Base-by-base conservation (phyloP, 2,113 vertebrate species). In the Salminus brasiliensis region DNA sequence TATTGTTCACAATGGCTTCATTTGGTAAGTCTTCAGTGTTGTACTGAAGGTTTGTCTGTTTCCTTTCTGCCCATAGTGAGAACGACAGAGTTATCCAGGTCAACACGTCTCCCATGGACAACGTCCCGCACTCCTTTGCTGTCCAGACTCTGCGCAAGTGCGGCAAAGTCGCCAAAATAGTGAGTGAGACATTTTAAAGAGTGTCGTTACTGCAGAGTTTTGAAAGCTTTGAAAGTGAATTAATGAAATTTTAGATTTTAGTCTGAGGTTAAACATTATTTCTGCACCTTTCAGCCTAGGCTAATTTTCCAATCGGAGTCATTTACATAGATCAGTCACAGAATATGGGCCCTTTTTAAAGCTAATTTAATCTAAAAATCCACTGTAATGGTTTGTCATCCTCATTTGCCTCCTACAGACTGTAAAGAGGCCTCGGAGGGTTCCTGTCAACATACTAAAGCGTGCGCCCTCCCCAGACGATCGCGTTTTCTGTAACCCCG, bases 141-240 rank as follows among this genome's bases (percentile, higher is more conserved):
- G 97, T 99, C 0, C 94, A 98, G 34, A 97, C 97, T 60, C 94
- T 99, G 83, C 94, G 97, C 78, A 99, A 98, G 85, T 98, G 97
- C 79, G 98, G 98, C 45, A 99, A 98, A 95, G 90, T 96, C 0
- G 97, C 98, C 27, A 95, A 95, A 85, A 96, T 99, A 69, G 98
- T 99, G 90, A 95, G 98, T 96, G 1, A 8, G 21, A 21, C 4
- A 12, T 21, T 15, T 47, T 47, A 15, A 47, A 16, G 47, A 4
- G 15, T 49, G 47, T 49, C 13, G 2, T 1, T 21, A 12, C 21
- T 39, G 4, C 36, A 49, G n/a, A n/a, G n/a, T n/a, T n/a, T n/a
- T n/a, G n/a, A n/a, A n/a, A n/a, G n/a, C n/a, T n/a, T n/a, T n/a
- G n/a, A n/a, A n/a, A n/a, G n/a, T n/a, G n/a, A n/a, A n/a, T n/a